phyloP scores from a whole-genome alignment of 2,797 vertebrate genomes.

The Apodemus agrarius region DNA sequence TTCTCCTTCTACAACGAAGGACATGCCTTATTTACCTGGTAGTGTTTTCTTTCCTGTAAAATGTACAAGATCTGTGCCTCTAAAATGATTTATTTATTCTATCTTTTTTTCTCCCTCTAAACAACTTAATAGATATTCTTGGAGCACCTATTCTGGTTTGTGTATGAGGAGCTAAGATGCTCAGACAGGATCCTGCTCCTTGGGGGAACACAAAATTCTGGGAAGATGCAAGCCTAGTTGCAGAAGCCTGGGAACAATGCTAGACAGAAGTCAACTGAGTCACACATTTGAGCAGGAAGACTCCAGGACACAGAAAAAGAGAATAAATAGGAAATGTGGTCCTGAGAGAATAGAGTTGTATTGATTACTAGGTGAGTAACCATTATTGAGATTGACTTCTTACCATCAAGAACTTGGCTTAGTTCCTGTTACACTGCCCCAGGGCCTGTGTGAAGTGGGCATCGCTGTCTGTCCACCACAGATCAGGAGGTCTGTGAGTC shows the following conservation, averaged over 20 bases:
- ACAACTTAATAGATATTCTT: background rate
- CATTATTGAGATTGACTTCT: background rate
- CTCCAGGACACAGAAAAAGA: background rate
- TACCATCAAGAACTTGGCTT: too few species aligned
- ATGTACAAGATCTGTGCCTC: background rate
- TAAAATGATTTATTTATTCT: background rate
- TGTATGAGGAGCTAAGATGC: background rate
- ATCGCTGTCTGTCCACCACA: accelerated
- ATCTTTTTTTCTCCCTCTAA: background rate
- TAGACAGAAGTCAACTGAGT: background rate
- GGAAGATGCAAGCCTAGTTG: background rate
- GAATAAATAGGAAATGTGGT: background rate
- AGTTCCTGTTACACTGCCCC: accelerated
- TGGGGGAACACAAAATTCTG: background rate
- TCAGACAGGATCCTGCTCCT: accelerated
- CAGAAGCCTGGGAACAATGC: accelerated
- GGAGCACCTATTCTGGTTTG: accelerated
- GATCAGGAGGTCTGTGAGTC: background rate
- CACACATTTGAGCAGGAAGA: background rate
- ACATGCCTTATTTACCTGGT: background rate
- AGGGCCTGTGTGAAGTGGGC: accelerated
- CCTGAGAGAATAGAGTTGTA: background rate
- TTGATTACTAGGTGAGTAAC: too few species aligned
- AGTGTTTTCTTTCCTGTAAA: background rate
- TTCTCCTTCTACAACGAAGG: background rate